phyloP scores from a whole-genome alignment of 1,140 invertebrate species.

The Drosophila cardini region DNA sequence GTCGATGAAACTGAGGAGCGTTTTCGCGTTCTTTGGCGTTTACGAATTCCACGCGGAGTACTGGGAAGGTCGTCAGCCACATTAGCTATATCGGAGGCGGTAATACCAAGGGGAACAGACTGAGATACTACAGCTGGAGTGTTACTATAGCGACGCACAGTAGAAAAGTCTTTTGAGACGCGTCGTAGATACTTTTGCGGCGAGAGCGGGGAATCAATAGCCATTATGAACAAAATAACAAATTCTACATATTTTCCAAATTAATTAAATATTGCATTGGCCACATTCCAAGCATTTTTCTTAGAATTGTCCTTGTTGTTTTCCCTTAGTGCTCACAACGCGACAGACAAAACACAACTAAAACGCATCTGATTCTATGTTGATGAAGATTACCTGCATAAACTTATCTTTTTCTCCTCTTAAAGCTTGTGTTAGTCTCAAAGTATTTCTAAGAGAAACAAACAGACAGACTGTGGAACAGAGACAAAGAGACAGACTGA shows the following conservation, averaged over 20 bases:
- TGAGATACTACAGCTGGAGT: conserved; percentile 47
- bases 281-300: background rate
- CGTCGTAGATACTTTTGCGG: conserved; percentile 76
- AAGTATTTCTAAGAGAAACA: conserved; percentile 9
- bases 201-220: conserved; percentile 71
- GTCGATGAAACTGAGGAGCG: conserved; percentile 82
- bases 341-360: conserved; percentile 61
- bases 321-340: conserved; percentile 7
- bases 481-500: background rate
- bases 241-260: conserved; percentile 25
- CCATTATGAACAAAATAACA: conserved; percentile 44
- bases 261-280: conserved; percentile 44
- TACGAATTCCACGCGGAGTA: conserved; percentile 70
- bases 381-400: conserved; percentile 7
- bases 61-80: conserved; percentile 36
- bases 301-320: background rate
- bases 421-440: conserved; percentile 47
- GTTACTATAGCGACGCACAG: conserved; percentile 76
- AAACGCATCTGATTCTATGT: conserved; percentile 57
- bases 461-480: conserved; percentile 3
- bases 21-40: conserved; percentile 67
- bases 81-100: conserved; percentile 20
- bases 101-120: background rate
- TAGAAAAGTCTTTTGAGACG: conserved; percentile 80
- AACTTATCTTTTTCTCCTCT: conserved; percentile 29